Conservation (phyloP, 2,113 vertebrate genomes). For the Sceloporus tristichus region DNA sequence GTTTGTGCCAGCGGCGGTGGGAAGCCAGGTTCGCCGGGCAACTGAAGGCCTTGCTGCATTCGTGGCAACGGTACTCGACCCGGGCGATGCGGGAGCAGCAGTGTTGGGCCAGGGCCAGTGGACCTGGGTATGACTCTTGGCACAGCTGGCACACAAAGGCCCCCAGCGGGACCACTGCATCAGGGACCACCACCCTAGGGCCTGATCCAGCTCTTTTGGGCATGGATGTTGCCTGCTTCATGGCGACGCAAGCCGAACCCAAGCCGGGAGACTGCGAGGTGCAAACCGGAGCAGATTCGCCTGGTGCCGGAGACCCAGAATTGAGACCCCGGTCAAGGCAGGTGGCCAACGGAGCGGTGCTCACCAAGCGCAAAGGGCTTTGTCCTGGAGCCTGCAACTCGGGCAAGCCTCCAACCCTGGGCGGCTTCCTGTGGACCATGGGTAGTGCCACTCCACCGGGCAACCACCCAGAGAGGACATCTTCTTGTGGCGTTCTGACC, state of each 20-base stretch:
- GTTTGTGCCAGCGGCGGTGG: conserved; percentile 74
- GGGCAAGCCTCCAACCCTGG: conserved; percentile 34
- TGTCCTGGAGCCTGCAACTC: conserved; percentile 4
- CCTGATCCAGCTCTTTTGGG: conserved; percentile 56
- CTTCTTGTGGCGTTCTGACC: conserved; percentile 36
- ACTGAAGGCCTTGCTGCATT: conserved; percentile 73
- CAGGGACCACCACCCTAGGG: conserved; percentile 28
- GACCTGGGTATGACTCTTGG: conserved; percentile 65
- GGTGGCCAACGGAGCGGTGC: neutral
- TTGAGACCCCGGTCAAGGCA: conserved; percentile 56
- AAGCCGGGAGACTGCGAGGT: conserved; percentile 48
- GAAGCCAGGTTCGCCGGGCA: conserved; percentile 74
- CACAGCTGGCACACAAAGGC: conserved; percentile 74
- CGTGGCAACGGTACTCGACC: conserved; percentile 70
- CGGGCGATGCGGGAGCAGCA: conserved; percentile 69
- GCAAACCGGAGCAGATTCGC: conserved; percentile 28
- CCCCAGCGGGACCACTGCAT: conserved; percentile 18
- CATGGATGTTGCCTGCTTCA: conserved; percentile 55
- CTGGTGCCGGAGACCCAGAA: conserved; percentile 50
- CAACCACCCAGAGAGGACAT: neutral
- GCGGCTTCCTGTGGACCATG: neutral
- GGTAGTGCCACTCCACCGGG: conserved; percentile 18
- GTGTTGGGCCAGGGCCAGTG: conserved; percentile 69
- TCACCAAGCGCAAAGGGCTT: conserved; percentile 21
- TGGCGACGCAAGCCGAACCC: conserved; percentile 63